Evolutionary conservation across 2,113 vertebrate genomes (phyloP).

Genomic region (Sander lucioperca): DNA sequence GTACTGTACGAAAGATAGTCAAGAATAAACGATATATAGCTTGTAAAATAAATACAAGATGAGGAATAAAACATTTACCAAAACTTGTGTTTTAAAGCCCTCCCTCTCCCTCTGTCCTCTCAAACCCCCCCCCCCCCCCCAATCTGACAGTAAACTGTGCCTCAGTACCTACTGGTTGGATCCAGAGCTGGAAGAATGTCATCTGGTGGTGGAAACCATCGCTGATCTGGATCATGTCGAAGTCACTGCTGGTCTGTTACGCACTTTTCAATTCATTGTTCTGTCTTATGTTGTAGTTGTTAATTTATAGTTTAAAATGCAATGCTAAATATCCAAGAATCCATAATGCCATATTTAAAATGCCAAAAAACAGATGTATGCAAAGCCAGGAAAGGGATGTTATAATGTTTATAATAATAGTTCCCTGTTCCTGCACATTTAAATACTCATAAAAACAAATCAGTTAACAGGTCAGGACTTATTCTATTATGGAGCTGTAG

Average conservation of each 20-base stretch:
- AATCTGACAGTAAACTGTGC: conserved; percentile 69
- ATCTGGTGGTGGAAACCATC: conserved; percentile 83
- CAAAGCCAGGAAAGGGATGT: too few relatives aligned
- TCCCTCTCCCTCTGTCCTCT: not conserved
- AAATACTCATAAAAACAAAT: not conserved
- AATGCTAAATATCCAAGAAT: not conserved
- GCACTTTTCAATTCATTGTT: not conserved
- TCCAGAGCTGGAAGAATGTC: conserved; percentile 81
- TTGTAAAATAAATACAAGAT: not conserved
- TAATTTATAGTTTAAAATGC: not conserved
- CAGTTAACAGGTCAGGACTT: not conserved
- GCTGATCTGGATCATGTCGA: conserved; percentile 75
- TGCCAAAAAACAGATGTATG: not conserved
- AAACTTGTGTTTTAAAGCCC: not conserved
- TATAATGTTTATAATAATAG: too few relatives aligned
- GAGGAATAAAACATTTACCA: not conserved
- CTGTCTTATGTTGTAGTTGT: not conserved
- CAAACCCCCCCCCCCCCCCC: not conserved
- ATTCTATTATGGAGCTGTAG: not conserved
- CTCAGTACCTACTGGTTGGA: conserved; percentile 82
- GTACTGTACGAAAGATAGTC: too few relatives aligned
- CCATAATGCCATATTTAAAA: not conserved
- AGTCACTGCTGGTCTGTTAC: conserved; percentile 84
- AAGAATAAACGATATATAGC: not conserved
- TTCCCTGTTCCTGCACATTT: not conserved